Conservation (phyloP, 2,113 vertebrate species). For the Clupea harengus region DNA sequence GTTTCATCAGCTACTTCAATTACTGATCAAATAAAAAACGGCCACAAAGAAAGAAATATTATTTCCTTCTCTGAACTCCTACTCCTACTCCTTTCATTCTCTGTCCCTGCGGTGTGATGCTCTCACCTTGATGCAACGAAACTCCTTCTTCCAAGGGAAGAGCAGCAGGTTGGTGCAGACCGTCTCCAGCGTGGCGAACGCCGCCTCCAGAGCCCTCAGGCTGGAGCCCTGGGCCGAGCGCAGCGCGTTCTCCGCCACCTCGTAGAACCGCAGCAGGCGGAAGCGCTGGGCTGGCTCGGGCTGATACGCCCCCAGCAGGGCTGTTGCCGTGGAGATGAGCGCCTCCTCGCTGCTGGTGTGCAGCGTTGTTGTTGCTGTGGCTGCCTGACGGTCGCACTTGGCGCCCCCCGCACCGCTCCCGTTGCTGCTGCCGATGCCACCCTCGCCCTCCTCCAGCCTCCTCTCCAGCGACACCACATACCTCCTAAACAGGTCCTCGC, state of each 20-base stretch:
- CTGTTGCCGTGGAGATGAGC: conserved; percentile 85
- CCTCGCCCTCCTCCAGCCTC: conserved; percentile 77
- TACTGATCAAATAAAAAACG: background rate
- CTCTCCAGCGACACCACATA: conserved; percentile 90
- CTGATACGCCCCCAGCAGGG: conserved; percentile 88
- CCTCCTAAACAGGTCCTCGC: conserved; percentile 94
- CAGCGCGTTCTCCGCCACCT: conserved; percentile 86
- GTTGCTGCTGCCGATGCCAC: background rate
- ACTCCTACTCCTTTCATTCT: no score
- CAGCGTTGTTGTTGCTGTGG: conserved; percentile 15
- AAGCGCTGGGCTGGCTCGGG: conserved; percentile 89
- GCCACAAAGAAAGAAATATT: background rate
- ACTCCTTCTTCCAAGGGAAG: conserved; percentile 99
- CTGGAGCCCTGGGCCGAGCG: conserved; percentile 82
- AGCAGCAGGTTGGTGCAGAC: conserved; percentile 93
- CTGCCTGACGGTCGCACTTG: background rate
- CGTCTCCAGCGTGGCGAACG: conserved; percentile 86
- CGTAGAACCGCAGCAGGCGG: conserved; percentile 90
- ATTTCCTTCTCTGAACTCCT: no score
- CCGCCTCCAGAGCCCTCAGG: conserved; percentile 80
- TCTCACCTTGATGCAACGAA: conserved; percentile 92
- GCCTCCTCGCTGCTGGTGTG: conserved; percentile 71
- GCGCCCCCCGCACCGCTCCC: background rate
- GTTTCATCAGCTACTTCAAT: background rate
- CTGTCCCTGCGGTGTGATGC: background rate